Percentiles rank a stretch among this genome's conserved stretches.
phyloP scores from a whole-genome alignment of 2,797 vertebrate species.

The Pseudochromis fuscus region DNA sequence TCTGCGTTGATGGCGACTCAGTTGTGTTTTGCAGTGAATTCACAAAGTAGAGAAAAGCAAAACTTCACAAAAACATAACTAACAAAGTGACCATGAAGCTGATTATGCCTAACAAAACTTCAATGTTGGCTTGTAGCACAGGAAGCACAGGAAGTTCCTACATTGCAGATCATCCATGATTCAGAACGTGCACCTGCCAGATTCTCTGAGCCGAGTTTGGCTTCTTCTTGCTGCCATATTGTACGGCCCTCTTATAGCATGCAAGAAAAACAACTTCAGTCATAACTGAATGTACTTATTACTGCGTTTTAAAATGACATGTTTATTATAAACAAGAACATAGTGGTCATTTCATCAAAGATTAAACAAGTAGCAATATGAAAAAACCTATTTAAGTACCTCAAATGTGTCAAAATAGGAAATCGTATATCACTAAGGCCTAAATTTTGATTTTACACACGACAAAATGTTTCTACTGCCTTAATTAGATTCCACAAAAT shows the following conservation, averaged over 20 bases:
- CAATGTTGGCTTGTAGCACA: background rate
- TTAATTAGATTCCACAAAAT: slow-evolving; percentile 1
- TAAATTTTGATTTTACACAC: too few relatives aligned
- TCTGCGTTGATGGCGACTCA: background rate
- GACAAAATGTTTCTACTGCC: background rate
- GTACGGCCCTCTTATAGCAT: too few relatives aligned
- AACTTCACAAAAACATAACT: background rate
- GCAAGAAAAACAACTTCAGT: background rate
- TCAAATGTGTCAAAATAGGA: background rate
- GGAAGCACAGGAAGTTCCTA: background rate
- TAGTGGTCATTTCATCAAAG: background rate
- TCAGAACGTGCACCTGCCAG: background rate
- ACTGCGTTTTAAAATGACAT: background rate
- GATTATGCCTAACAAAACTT: background rate
- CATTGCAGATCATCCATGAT: slow-evolving; percentile 8
- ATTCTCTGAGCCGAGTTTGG: background rate
- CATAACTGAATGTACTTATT: background rate
- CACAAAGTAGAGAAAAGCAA: background rate
- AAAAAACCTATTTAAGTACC: background rate
- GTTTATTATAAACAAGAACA: too few relatives aligned
- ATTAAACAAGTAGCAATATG: background rate
- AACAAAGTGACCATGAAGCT: background rate
- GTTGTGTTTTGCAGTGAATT: background rate
- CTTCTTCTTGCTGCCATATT: background rate
- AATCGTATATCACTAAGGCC: background rate